Base-by-base conservation (phyloP, 2,113 vertebrate genomes). In the Heterochromis multidens region DNA sequence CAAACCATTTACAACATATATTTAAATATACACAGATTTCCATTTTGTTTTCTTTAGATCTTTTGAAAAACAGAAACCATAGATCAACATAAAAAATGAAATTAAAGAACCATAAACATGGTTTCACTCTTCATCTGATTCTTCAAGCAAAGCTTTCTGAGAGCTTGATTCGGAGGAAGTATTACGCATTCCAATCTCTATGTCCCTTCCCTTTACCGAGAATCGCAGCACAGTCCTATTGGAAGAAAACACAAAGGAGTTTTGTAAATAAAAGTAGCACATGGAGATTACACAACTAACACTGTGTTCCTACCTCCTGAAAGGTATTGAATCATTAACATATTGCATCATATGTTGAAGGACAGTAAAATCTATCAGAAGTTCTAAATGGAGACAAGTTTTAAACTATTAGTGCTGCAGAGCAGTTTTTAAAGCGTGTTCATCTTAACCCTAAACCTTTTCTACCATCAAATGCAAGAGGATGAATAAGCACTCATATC, bases 111-210 rank as follows among this genome's bases (percentile, higher is more conserved):
- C 8, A 27, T 14, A n/a, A 63, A 1, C 4, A n/a, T 31, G 11
- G 2, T 29, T 57, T 91, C 91, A 96, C 19, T 97, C 96, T 88
- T 96, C 96, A n/a, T 97, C 96, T 1, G 96, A 96, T 19, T 95
- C 95, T 56, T 95, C 93, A 1, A 97, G 96, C 86, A 97, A 88
- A 79, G 95, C 94, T 85, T 96, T 96, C 59, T 96, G 93, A 10
- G 95, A 94, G 65, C 57, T 93, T 4, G 78, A 49, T 8, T 87
- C 84, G 2, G 65, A 61, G 0, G 85, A 85, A 19, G 89, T 93
- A 3, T 89, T 94, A 67, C 91, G 88, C 87, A 96, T 94, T 77
- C 95, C 86, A 2, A 97, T 92, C 88, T 97, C 96, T 1, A 95
- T 83, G 70, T 95, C 91, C 2, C 27, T 54, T 17, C 52, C 61